Evolutionary conservation across 2,797 vertebrate species (phyloP).

Genomic region (Valencia hispanica): DNA sequence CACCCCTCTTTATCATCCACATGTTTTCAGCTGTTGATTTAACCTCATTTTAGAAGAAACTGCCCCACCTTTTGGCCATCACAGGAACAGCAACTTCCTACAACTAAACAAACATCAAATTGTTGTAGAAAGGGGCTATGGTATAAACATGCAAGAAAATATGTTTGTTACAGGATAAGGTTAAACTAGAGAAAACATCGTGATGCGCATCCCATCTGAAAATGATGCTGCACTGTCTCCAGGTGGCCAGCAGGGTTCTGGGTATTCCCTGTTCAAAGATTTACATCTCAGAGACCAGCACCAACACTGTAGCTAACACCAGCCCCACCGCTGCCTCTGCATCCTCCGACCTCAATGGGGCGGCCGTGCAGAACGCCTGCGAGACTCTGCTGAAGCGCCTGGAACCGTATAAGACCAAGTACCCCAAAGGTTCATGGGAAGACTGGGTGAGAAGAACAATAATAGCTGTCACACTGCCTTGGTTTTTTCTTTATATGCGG

Average conservation of each 20-base stretch:
- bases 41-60: neutral
- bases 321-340: constrained; percentile 92
- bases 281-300: constrained; percentile 94
- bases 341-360: constrained; percentile 92
- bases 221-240: constrained; percentile 1
- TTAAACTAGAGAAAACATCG: neutral
- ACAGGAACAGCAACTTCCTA: neutral
- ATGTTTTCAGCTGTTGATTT: neutral
- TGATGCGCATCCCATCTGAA: neutral
- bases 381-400: constrained; percentile 86
- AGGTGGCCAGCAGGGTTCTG: constrained; percentile 91
- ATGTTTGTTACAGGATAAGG: neutral
- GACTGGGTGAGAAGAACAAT: constrained; percentile 85
- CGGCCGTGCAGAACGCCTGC: constrained; percentile 89
- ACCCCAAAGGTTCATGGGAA: constrained; percentile 89
- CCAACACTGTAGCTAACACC: constrained; percentile 92
- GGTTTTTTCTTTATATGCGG: neutral
- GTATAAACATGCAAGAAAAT: neutral
- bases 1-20: neutral
- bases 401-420: constrained; percentile 84
- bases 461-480: neutral
- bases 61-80: neutral
- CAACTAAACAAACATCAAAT: neutral
- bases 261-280: constrained; percentile 87
- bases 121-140: neutral